phyloP scores from a whole-genome alignment of 2,888 invertebrate genomes.

The Nipponacmea schrenckii region DNA sequence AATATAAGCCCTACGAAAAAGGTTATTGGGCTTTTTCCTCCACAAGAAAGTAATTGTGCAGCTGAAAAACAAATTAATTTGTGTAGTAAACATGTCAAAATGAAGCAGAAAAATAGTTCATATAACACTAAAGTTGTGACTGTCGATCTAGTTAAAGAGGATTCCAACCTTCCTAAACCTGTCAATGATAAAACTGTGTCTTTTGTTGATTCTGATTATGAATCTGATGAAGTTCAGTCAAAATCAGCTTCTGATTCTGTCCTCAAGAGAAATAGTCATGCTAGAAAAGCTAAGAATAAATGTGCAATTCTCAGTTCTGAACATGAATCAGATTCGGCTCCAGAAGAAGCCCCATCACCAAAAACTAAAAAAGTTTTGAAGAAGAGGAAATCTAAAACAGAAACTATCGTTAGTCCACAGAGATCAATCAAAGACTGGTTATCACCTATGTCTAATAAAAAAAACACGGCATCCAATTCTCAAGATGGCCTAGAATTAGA shows the following conservation, averaged over 20 bases:
- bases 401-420: conserved; percentile 19
- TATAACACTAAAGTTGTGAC: neutral
- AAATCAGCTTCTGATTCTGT: neutral
- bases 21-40: neutral
- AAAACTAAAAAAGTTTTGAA: neutral
- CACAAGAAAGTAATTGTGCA: neutral
- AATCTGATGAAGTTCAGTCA: neutral
- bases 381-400: neutral
- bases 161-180: no score
- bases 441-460: neutral
- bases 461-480: no score
- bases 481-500: no score
- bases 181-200: no score
- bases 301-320: no score
- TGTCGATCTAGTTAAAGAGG: neutral
- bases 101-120: neutral
- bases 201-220: neutral
- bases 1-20: neutral
- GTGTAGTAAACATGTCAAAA: neutral
- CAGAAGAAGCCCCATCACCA: neutral
- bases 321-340: neutral
- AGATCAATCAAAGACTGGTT: conserved; percentile 34
- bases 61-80: neutral
- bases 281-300: no score
- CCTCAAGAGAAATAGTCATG: neutral